Percentiles rank a stretch among this genome's conserved stretches.
phyloP scores from a whole-genome alignment of 2,888 invertebrate genomes.

The Mantis religiosa region DNA sequence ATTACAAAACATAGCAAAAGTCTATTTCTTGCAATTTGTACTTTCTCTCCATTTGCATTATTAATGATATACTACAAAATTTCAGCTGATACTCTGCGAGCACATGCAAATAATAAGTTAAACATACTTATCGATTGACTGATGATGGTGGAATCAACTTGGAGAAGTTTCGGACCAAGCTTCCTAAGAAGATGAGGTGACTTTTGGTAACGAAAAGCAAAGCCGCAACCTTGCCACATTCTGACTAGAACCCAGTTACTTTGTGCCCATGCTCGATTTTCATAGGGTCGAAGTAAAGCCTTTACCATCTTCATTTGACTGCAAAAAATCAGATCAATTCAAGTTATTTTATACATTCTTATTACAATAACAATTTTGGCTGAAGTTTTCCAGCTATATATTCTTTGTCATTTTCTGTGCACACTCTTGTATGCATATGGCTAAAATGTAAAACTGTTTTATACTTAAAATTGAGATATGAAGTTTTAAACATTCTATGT shows the following conservation, averaged over 20 bases:
- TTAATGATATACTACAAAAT: no score
- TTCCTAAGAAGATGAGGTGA: conserved; percentile 49
- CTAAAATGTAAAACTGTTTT: no score
- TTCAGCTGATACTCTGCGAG: no score
- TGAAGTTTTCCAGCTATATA: no score
- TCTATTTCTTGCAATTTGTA: no score
- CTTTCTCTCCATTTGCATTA: no score
- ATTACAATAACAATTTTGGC: no score
- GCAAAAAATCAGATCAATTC: conserved; percentile 23
- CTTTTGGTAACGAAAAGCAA: conserved; percentile 64
- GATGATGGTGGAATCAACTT: conserved; percentile 46
- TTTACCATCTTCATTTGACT: conserved; percentile 62
- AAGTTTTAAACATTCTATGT: no score
- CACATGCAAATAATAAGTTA: neutral
- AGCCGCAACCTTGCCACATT: conserved; percentile 81
- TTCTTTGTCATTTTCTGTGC: no score
- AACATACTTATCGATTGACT: conserved; percentile 42
- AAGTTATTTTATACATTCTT: neutral
- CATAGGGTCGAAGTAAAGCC: conserved; percentile 70
- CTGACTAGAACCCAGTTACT: conserved; percentile 80
- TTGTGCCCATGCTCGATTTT: conserved; percentile 78
- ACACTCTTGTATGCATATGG: no score
- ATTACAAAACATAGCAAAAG: no score
- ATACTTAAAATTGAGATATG: no score
- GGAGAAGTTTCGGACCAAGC: conserved; percentile 45